Evolutionary conservation across 2,797 vertebrate species (phyloP).

Genomic region (Aotus griseimembra): DNA sequence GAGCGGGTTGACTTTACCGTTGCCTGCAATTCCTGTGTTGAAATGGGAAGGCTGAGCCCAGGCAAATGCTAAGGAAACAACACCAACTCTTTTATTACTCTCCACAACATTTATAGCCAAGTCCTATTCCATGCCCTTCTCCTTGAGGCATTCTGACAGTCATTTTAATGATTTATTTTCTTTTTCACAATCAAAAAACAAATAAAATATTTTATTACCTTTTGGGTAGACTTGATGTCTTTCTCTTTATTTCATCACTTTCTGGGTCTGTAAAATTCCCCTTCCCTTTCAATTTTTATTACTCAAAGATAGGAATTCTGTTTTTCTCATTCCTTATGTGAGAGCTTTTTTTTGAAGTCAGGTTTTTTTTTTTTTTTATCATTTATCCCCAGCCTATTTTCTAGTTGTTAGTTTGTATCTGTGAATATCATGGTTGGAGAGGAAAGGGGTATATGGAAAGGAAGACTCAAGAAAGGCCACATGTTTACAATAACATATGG

Average conservation of each 20-base stretch:
- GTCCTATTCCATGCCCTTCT: constrained; percentile 21
- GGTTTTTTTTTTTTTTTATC: not conserved
- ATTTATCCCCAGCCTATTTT: not conserved
- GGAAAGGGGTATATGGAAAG: not conserved
- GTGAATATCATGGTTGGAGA: not conserved
- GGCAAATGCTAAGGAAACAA: constrained; percentile 66
- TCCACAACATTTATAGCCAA: constrained; percentile 41
- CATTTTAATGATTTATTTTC: constrained; percentile 71
- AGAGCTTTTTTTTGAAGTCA: not conserved
- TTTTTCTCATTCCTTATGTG: not conserved
- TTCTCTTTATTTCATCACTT: constrained; percentile 70
- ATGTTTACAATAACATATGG: not conserved
- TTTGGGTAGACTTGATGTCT: constrained; percentile 73
- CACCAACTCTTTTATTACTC: constrained; percentile 66
- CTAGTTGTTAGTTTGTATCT: not conserved
- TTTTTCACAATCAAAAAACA: constrained; percentile 67
- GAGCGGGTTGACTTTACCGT: not conserved
- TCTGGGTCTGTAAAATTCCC: constrained; percentile 65
- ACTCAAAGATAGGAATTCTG: constrained; percentile 47
- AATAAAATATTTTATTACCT: constrained; percentile 69
- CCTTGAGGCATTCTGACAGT: constrained; percentile 58
- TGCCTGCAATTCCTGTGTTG: constrained; percentile 34
- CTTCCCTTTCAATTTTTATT: constrained; percentile 65
- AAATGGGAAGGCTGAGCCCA: constrained; percentile 41
- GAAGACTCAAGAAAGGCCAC: not conserved